Conservation (phyloP, 2,888 invertebrate species). For the Heliconius hortense region DNA sequence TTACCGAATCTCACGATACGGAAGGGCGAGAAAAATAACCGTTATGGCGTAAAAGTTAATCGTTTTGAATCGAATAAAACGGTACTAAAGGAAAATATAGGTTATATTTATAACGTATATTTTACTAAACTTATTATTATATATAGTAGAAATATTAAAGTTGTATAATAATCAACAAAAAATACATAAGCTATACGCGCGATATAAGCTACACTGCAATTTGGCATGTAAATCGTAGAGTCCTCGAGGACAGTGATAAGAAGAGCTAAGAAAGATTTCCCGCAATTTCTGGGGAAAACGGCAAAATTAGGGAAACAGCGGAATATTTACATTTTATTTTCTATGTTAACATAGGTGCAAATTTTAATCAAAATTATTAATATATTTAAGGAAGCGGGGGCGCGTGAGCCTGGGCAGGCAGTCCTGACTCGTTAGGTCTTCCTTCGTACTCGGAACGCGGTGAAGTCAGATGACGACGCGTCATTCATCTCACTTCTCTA, state of each 20-base stretch:
- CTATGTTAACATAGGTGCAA: too few relatives aligned
- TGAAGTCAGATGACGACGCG: too few relatives aligned
- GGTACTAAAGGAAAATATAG: conserved; percentile 28
- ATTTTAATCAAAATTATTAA: too few relatives aligned
- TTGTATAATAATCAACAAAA: neutral
- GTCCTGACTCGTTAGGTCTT: too few relatives aligned
- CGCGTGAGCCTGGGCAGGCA: too few relatives aligned
- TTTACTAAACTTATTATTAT: neutral
- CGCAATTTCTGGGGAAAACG: neutral
- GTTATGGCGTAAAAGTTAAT: conserved; percentile 34
- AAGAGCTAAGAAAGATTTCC: too few relatives aligned
- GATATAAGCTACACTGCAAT: neutral
- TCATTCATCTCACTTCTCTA: too few relatives aligned
- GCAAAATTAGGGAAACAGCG: neutral
- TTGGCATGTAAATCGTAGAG: too few relatives aligned
- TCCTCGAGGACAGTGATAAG: too few relatives aligned
- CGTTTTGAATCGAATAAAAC: conserved; percentile 28
- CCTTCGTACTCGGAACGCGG: too few relatives aligned
- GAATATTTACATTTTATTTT: too few relatives aligned
- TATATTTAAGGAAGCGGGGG: too few relatives aligned
- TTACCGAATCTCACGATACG: conserved; percentile 36
- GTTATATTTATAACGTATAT: neutral
- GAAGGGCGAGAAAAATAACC: conserved; percentile 33
- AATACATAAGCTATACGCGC: neutral
- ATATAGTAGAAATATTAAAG: neutral